Evolutionary conservation across 2,888 invertebrate genomes (phyloP).

Genomic region (Ornithoptera priamus): DNA sequence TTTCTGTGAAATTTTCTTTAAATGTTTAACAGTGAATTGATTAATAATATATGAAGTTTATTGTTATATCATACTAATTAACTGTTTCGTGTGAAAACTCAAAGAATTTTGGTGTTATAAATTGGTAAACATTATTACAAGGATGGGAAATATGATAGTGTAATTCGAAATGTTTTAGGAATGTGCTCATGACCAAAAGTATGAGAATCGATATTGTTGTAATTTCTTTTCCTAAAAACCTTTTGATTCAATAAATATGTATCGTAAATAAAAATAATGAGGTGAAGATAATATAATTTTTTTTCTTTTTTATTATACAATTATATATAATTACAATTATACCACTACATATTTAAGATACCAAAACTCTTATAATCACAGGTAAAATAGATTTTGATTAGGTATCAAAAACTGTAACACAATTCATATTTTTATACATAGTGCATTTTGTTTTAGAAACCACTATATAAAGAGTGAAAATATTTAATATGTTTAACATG

Average conservation of each 20-base stretch:
- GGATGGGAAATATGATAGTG: too few relatives aligned
- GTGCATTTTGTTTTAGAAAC: slow-evolving; percentile 63
- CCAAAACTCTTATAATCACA: slow-evolving; percentile 41
- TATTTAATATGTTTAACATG: slow-evolving; percentile 63
- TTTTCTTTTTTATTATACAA: slow-evolving; percentile 36
- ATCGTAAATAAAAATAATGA: slow-evolving; percentile 17
- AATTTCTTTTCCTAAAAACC: not conserved
- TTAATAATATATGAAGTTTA: too few relatives aligned
- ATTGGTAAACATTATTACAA: too few relatives aligned
- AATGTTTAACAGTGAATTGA: too few relatives aligned
- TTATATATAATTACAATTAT: slow-evolving; percentile 38
- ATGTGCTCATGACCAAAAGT: too few relatives aligned
- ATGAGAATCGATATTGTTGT: not conserved
- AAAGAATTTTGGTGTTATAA: too few relatives aligned
- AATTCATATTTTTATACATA: slow-evolving; percentile 52
- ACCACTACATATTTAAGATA: slow-evolving; percentile 41
- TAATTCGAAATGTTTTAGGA: too few relatives aligned
- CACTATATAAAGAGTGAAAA: slow-evolving; percentile 63
- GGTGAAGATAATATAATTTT: slow-evolving; percentile 27
- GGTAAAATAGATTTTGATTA: slow-evolving; percentile 52
- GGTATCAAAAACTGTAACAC: slow-evolving; percentile 53
- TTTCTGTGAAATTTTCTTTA: too few relatives aligned
- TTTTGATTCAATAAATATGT: not conserved
- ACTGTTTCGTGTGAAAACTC: too few relatives aligned
- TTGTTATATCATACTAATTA: too few relatives aligned